phyloP scores from a whole-genome alignment of 1,140 invertebrate genomes.

The Parasteatoda tepidariorum region DNA sequence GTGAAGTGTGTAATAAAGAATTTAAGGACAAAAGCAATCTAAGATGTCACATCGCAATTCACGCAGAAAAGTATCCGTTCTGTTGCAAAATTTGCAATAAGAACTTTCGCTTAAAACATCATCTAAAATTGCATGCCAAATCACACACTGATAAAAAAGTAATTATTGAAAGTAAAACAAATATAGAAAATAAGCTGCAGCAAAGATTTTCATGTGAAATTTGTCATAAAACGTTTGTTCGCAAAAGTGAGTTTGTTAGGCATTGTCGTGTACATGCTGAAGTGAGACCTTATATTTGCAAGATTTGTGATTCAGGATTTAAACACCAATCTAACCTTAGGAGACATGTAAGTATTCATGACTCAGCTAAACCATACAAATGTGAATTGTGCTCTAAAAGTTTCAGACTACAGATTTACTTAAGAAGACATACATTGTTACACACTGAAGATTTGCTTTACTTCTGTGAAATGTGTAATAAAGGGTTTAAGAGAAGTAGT shows the following conservation, averaged over 20 bases:
- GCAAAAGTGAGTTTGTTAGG: conserved; percentile 89
- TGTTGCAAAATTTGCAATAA: conserved; percentile 58
- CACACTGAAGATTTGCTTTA: not conserved
- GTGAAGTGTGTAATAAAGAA: not conserved
- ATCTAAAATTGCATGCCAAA: conserved; percentile 75
- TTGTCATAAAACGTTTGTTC: conserved; percentile 74
- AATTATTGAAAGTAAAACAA: not conserved
- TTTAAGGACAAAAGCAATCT: conserved; percentile 64
- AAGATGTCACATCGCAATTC: conserved; percentile 78
- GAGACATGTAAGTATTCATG: not conserved
- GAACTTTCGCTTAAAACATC: conserved; percentile 59
- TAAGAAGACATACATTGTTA: not conserved
- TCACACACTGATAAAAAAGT: conserved; percentile 83
- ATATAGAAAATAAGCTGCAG: not conserved
- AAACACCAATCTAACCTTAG: not conserved
- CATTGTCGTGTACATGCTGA: conserved; percentile 95
- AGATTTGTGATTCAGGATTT: not conserved
- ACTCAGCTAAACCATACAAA: not conserved
- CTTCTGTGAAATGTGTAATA: conserved; percentile 1
- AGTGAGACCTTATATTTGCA: conserved; percentile 77
- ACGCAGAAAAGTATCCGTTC: conserved; percentile 71
- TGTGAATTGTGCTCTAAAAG: not conserved
- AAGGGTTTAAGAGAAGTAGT: not conserved
- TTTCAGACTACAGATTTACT: not conserved
- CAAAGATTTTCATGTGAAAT: conserved; percentile 71